Percentiles rank a stretch among this genome's conserved stretches.
Evolutionary conservation across 2,888 invertebrate genomes (phyloP).

Genomic region (Lasioglossum lativentre): DNA sequence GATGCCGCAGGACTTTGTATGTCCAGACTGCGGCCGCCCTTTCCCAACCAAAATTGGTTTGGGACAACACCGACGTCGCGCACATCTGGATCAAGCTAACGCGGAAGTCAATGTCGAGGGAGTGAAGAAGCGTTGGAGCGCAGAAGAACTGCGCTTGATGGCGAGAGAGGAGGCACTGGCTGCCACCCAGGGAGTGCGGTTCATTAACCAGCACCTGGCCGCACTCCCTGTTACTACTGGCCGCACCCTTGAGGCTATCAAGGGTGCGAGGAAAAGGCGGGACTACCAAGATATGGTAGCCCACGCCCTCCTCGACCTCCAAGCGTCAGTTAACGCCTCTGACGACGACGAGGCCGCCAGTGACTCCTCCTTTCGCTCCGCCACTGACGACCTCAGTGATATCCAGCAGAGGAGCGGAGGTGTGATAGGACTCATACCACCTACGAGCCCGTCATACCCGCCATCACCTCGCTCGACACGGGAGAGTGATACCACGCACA

Average conservation of each 20-base stretch:
- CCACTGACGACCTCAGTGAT: neutral
- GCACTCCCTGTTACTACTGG: neutral
- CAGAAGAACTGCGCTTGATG: slow-evolving; percentile 6
- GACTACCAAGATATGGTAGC: neutral
- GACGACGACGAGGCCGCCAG: no score
- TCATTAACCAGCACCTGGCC: no score
- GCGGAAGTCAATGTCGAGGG: neutral
- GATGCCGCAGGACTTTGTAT: neutral
- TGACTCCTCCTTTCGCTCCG: neutral
- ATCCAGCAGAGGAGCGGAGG: neutral
- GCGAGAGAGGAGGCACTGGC: slow-evolving; percentile 21
- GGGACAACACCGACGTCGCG: neutral
- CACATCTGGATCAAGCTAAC: neutral
- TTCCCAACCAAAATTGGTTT: neutral
- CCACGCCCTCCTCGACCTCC: neutral
- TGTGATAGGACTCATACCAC: neutral
- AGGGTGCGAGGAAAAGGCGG: neutral
- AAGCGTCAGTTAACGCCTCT: no score
- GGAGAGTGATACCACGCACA: no score
- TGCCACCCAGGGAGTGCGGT: neutral
- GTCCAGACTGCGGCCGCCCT: neutral
- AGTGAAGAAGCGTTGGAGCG: neutral
- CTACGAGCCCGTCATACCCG: neutral
- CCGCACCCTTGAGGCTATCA: slow-evolving; percentile 7
- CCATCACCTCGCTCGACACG: no score